A percentile compares a stretch with the other conserved stretches of the same genome.
These are phyloP conservation scores for Podocnemis expansa DNA, from an alignment of 2,113 vertebrate genomes.

Conservation along the genomic window DNA sequence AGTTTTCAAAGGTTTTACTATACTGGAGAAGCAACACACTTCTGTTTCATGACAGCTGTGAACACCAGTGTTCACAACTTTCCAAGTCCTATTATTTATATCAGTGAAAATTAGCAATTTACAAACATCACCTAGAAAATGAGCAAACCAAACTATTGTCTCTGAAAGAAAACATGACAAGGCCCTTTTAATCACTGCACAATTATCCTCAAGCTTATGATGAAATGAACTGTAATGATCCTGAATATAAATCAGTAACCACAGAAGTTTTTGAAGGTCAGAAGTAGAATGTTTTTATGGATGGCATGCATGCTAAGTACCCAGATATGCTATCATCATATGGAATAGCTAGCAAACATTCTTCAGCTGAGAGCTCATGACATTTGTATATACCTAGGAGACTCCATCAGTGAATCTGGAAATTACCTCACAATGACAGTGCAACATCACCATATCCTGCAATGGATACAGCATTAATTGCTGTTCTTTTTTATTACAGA, in stretches of 20 bases:
- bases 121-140: background rate
- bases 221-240: constrained; percentile 41
- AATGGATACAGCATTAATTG: background rate
- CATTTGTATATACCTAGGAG: background rate
- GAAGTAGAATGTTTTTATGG: background rate
- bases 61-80: background rate
- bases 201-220: constrained; percentile 11
- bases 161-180: background rate
- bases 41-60: background rate
- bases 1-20: background rate
- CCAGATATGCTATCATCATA: background rate
- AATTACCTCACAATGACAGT: background rate
- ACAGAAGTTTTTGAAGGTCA: constrained; percentile 30
- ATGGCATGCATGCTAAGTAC: background rate
- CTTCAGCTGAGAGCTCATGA: background rate
- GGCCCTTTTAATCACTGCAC: constrained; percentile 42
- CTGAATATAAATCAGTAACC: constrained; percentile 60
- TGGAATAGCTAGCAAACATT: constrained; percentile 10
- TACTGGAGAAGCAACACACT: background rate
- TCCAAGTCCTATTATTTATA: background rate
- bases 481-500: background rate
- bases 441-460: rapidly evolving
- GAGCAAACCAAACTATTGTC: background rate
- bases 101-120: background rate
- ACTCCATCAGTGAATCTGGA: background rate